Conservation (phyloP, 2,888 invertebrate genomes). For the Ochropacha duplaris region DNA sequence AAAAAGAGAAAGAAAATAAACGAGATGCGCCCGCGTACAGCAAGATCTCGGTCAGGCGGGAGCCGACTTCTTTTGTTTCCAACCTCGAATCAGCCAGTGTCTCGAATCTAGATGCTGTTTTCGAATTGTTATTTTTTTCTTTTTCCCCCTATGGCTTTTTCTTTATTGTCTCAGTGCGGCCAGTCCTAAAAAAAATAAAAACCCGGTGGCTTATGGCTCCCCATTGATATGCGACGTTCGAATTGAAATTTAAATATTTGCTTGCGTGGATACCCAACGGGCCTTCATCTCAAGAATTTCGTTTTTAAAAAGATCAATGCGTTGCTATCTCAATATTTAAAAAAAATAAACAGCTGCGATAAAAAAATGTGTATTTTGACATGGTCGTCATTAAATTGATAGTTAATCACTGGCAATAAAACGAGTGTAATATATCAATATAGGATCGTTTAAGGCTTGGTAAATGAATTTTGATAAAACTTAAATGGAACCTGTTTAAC, state of each 20-base stretch:
- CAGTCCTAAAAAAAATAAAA: slow-evolving; percentile 70
- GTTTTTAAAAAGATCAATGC: slow-evolving; percentile 65
- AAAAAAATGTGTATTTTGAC: slow-evolving; percentile 5
- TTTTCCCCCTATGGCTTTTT: slow-evolving; percentile 72
- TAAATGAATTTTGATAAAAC: slow-evolving; percentile 40
- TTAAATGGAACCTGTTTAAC: slow-evolving; percentile 39
- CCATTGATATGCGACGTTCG: slow-evolving; percentile 83
- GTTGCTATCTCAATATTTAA: slow-evolving; percentile 74
- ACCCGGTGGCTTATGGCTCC: slow-evolving; percentile 82
- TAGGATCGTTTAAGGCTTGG: slow-evolving; percentile 19
- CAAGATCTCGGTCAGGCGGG: slow-evolving; percentile 81
- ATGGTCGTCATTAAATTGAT: slow-evolving; percentile 6
- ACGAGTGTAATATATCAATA: slow-evolving; percentile 10
- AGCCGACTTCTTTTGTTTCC: slow-evolving; percentile 80
- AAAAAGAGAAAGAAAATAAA: slow-evolving; percentile 58
- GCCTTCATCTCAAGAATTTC: slow-evolving; percentile 70
- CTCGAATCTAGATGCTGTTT: slow-evolving; percentile 82
- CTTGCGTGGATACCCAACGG: slow-evolving; percentile 70
- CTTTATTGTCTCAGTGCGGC: slow-evolving; percentile 79
- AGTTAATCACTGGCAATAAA: slow-evolving; percentile 9
- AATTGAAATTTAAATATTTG: slow-evolving; percentile 83
- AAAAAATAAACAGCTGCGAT: slow-evolving; percentile 11
- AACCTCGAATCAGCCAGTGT: slow-evolving; percentile 80
- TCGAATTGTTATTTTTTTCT: slow-evolving; percentile 59
- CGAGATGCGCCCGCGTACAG: slow-evolving; percentile 76